Percentiles rank a stretch among this genome's conserved stretches.
Conservation (phyloP, 1,140 invertebrate species). For the Zaprionus nigranus region DNA sequence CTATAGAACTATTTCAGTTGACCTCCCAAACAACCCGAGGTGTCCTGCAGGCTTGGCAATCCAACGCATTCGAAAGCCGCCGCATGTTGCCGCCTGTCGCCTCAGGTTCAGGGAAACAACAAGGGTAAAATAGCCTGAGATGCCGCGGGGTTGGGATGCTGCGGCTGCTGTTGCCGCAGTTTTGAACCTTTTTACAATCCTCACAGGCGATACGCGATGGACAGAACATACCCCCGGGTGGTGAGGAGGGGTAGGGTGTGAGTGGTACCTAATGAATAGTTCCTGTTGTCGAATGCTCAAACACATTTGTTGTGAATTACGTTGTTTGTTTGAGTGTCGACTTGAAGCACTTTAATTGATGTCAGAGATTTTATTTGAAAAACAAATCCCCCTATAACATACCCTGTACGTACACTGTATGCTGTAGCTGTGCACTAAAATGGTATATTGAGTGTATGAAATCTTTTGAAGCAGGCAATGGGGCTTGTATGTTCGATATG, state of each 20-base stretch:
- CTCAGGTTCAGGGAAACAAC: conserved; percentile 48
- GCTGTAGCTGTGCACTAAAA: background rate
- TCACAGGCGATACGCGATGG: background rate
- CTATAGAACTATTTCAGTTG: conserved; percentile 79
- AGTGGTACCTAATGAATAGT: conserved; percentile 78
- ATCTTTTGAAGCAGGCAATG: background rate
- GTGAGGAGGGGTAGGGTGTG: background rate
- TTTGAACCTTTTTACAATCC: conserved; percentile 57
- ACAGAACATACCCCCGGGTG: background rate
- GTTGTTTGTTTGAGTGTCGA: conserved; percentile 81
- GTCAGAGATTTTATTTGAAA: conserved; percentile 72
- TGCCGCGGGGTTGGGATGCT: conserved; percentile 51
- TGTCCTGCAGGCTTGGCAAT: conserved; percentile 54
- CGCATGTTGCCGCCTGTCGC: conserved; percentile 56
- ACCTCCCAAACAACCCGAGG: conserved; percentile 63
- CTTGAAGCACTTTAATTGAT: conserved; percentile 83
- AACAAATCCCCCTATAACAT: background rate
- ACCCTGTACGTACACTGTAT: background rate
- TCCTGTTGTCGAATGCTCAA: conserved; percentile 59
- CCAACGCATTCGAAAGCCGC: conserved; percentile 63
- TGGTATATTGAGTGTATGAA: background rate
- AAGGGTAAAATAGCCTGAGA: conserved; percentile 54
- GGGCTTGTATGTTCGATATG: background rate
- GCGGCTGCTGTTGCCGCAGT: conserved; percentile 55
- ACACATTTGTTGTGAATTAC: conserved; percentile 83